phyloP scores from a whole-genome alignment of 2,888 invertebrate genomes.

The Nephrotoma flavescens region DNA sequence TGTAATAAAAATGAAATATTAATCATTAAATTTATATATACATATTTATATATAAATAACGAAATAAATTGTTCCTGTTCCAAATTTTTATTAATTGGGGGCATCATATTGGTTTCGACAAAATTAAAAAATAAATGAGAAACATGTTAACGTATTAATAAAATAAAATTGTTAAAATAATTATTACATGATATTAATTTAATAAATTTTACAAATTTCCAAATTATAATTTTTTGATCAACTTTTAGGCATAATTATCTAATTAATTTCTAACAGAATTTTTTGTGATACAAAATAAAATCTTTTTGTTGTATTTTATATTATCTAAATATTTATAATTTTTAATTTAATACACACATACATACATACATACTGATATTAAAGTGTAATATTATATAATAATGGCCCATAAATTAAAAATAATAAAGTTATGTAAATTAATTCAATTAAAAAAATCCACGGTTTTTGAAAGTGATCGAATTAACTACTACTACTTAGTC shows the following conservation, averaged over 20 bases:
- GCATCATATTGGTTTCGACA: constrained; percentile 1
- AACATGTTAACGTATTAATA: background rate
- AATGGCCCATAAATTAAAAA: background rate
- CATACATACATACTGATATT: background rate
- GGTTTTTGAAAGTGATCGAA: background rate
- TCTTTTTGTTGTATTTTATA: background rate
- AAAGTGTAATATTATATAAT: background rate
- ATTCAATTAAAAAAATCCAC: background rate
- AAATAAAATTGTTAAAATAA: background rate
- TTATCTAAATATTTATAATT: background rate
- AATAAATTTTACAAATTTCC: background rate
- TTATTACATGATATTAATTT: background rate
- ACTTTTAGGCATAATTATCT: background rate
- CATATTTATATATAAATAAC: background rate
- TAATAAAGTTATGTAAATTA: background rate
- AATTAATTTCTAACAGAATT: background rate
- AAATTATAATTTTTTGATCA: background rate
- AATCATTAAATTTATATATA: background rate
- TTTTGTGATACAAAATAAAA: background rate
- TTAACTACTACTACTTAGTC: background rate
- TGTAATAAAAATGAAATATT: background rate
- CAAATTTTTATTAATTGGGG: background rate
- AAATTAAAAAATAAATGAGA: background rate
- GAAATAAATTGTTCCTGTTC: constrained; percentile 2
- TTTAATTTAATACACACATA: background rate